Base-by-base conservation (phyloP, 64 coral and sea anemone genomes). In the Dendronephthya gigantea region DNA sequence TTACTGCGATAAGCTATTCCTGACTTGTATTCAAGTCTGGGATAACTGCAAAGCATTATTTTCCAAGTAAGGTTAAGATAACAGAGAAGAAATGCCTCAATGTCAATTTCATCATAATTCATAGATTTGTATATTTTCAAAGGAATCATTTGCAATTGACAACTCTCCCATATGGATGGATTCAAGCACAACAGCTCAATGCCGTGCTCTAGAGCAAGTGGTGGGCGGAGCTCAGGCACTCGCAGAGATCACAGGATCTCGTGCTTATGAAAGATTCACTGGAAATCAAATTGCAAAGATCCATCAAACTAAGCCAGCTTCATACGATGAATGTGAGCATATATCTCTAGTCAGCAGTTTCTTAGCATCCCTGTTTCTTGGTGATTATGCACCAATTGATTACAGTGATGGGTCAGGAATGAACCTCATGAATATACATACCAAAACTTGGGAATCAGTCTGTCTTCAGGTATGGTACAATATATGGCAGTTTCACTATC, bases 131-230 rank as follows among this genome's bases (percentile, higher is more conserved):
- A 27, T 45, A n/a, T 56, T 92, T 41, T 23, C n/a, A 76, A 30
- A 98, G 95, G 90, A 91, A 35, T 91, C 66, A 11, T 98, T 92
- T 98, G 92, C 90, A 76, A 72, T 93, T 38, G 49, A 84, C 9
- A 84, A 98, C 27, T 98, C 87, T 83, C 95, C 95, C 30, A 92
- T 93, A 16, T 98, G 95, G 95, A 98, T 98, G 95, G 95, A 98
- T 70, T 98, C 92, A 2, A 98, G 92, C 56, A 98, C 95, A 23
- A 89, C 85, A 40, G 45, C 79, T 23, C 87, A 98, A 59, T 98
- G 95, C 52, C 92, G 43, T n/a, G 52, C 68, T 10, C 88, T 98
- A 19, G 95, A 98, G 47, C 40, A 90, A 37, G 90, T 87, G 51
- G 82, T 98, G 9, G 92, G 92, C n/a, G 95, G 95, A 22, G 84